Conservation (phyloP, 64 coral and sea anemone species). For the Trachythela sp. region DNA sequence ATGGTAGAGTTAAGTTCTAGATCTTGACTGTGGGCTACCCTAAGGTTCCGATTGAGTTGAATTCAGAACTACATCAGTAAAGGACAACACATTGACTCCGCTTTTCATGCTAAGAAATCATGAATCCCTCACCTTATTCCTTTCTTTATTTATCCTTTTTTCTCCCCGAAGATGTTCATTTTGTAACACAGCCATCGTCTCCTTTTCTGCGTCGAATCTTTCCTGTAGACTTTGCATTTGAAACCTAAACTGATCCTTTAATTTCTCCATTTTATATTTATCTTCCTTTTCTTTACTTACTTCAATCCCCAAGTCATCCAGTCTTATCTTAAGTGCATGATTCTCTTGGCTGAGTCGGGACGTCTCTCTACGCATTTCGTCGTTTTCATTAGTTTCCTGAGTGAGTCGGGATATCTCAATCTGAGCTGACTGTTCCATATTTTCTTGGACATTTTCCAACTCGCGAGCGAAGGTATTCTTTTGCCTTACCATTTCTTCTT, state of each 20-base stretch:
- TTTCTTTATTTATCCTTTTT: neutral
- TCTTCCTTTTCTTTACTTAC: conserved; percentile 17
- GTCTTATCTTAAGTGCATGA: neutral
- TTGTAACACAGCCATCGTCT: neutral
- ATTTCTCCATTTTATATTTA: neutral
- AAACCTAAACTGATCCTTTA: conserved; percentile 16
- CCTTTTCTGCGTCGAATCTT: neutral
- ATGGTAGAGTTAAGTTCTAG: too few relatives aligned
- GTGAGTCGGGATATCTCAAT: neutral
- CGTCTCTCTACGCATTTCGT: neutral
- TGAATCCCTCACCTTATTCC: neutral
- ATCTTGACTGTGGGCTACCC: too few relatives aligned
- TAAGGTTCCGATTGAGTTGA: too few relatives aligned
- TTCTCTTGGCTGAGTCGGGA: neutral
- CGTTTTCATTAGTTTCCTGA: neutral
- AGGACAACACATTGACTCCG: too few relatives aligned
- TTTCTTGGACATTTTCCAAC: neutral
- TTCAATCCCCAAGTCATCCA: neutral
- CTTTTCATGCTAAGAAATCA: too few relatives aligned
- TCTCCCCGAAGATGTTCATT: neutral
- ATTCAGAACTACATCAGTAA: too few relatives aligned
- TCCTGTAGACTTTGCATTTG: neutral
- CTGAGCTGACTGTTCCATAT: neutral
- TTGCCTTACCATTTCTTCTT: conserved; percentile 2
- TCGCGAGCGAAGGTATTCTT: neutral